These are phyloP conservation scores for Muscicapa comitata DNA, from an alignment of 2,797 vertebrate species.

Conservation along the genomic window DNA sequence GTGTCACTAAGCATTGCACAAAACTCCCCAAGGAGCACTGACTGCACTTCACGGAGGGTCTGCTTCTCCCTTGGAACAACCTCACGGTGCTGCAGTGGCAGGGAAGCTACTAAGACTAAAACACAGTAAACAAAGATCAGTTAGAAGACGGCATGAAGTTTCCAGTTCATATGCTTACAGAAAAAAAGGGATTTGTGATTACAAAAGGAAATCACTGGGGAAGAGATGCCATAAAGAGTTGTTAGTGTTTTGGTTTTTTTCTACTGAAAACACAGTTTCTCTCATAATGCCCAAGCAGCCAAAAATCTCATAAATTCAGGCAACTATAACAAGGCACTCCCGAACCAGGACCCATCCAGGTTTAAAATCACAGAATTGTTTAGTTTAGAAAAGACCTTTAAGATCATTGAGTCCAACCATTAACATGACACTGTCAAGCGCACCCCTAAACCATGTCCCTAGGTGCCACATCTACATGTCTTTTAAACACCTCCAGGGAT, in stretches of 20 bases:
- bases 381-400: neutral
- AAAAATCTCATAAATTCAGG: neutral
- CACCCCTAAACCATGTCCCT: neutral
- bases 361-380: neutral
- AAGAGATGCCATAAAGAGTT: neutral
- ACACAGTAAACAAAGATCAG: neutral
- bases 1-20: neutral
- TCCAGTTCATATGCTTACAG: neutral
- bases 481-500: neutral
- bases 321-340: neutral
- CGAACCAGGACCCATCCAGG: neutral
- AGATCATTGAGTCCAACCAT: neutral
- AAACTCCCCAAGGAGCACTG: neutral
- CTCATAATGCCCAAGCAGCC: neutral
- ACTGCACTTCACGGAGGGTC: neutral
- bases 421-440: neutral
- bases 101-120: neutral
- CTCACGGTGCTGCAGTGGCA: neutral
- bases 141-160: neutral
- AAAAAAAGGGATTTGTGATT: neutral
- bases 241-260: neutral
- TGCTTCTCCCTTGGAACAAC: neutral
- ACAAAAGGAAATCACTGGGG: neutral
- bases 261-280: neutral
- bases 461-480: neutral